Evolutionary conservation across 2,797 vertebrate species (phyloP), one percentile per base, ranked within the genome.

Genomic region (Gouania willdenowi): DNA sequence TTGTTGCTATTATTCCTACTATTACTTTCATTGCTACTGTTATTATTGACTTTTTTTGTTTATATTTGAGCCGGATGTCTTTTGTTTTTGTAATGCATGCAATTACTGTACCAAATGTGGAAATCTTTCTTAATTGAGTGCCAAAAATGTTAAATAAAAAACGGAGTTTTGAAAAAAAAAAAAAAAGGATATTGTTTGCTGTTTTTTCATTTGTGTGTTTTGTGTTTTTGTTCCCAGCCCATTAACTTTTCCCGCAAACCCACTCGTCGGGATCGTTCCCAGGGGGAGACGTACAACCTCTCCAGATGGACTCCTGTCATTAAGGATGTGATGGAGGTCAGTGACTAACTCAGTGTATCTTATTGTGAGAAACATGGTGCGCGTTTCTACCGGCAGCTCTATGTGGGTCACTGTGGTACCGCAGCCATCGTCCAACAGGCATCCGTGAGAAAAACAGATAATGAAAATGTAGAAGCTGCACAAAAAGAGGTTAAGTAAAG

Each of bases 321-420:
- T 71, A 99, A 98, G 75, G 97, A 99, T 42, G 64, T 98, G 31
- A 95, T 99, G 90, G 94, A 99, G 93, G 95, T 98, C 26, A 70
- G 79, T 71, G 19, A 16, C 13, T 18, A 2, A 2, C 14, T 40
- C 4, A 8, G 2, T 12, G 2, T 10, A 4, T 36, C 8, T 6
- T 6, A 8, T 23, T 3, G 3, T 2, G 8, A 20, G n/a, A n/a
- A n/a, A n/a, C n/a, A n/a, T n/a, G n/a, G n/a, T n/a, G n/a, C n/a
- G n/a, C n/a, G n/a, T n/a, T n/a, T 40, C 19, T 11, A 9, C 7
- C 9, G 33, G 5, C 6, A 30, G 26, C 25, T 49, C 0, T 3
- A 42, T 66, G 5, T 13, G 10, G 52, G 61, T 56, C 56, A 66
- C 30, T 37, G 22, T 38, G 21, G 13, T 53, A 5, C 4, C 7